phyloP scores from a whole-genome alignment of 2,113 vertebrate species.

The Pterophyllum scalare region DNA sequence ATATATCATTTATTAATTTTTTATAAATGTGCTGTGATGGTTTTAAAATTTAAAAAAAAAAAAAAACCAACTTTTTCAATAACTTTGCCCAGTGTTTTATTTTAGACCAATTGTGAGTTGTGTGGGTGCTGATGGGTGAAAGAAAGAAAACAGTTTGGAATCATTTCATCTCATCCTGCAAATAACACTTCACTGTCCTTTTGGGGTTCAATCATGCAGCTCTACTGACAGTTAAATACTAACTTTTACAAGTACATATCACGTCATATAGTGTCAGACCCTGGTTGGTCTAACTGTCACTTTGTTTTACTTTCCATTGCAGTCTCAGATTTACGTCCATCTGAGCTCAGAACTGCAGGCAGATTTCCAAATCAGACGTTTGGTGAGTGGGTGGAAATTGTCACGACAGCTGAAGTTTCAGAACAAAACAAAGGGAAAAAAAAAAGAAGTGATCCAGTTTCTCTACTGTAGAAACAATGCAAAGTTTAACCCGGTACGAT shows the following conservation, averaged over 20 bases:
- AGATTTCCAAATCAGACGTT: slow-evolving; percentile 42
- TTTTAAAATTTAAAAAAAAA: background rate
- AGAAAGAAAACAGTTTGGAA: background rate
- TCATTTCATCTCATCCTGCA: background rate
- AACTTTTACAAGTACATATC: slow-evolving; percentile 11
- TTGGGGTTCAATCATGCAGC: slow-evolving; percentile 34
- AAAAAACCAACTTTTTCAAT: slow-evolving; percentile 41
- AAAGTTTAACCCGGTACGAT: slow-evolving; percentile 2
- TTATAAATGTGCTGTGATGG: slow-evolving; percentile 54
- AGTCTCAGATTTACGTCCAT: background rate
- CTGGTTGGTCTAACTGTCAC: slow-evolving; percentile 4
- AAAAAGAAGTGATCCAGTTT: slow-evolving; percentile 2
- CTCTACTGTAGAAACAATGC: slow-evolving; percentile 10
- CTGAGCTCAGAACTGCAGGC: slow-evolving; percentile 31
- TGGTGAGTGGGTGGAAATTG: slow-evolving; percentile 58
- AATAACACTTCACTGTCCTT: background rate
- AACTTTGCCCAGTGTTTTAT: slow-evolving; percentile 28
- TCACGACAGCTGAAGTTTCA: slow-evolving; percentile 54
- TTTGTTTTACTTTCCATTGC: background rate
- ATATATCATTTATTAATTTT: slow-evolving; percentile 65
- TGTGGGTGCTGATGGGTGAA: background rate
- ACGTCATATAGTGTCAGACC: background rate
- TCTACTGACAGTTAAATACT: slow-evolving; percentile 9
- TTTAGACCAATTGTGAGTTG: slow-evolving; percentile 15
- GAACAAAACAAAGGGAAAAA: background rate